phyloP scores from a whole-genome alignment of 2,113 vertebrate species.

The Aramus guarauna region DNA sequence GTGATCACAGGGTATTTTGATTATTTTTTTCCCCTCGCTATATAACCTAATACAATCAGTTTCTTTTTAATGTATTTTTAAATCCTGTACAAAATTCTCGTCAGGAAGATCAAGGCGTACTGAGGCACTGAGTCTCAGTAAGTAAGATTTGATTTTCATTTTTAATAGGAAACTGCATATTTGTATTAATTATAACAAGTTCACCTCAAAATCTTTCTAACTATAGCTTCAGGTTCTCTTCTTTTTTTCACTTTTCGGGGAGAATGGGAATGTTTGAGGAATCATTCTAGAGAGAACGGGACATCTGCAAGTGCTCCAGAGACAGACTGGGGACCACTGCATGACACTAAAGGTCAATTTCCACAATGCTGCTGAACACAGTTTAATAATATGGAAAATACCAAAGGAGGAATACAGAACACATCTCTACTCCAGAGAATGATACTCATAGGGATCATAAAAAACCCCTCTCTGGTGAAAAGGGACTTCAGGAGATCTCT shows the following conservation, averaged over 20 bases:
- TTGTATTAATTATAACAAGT: background rate
- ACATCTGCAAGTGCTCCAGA: background rate
- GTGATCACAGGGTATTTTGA: background rate
- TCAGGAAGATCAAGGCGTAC: background rate
- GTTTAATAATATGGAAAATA: background rate
- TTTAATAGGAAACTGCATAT: background rate
- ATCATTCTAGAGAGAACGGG: background rate
- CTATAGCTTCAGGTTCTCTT: background rate
- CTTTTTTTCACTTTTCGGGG: background rate
- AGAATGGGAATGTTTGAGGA: background rate
- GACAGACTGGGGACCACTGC: accelerated
- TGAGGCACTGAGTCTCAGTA: background rate
- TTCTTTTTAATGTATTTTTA: background rate
- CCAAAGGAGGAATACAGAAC: background rate
- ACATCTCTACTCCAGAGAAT: background rate
- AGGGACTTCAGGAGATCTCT: background rate
- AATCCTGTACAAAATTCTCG: background rate
- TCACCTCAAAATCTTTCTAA: background rate
- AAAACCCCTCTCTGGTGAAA: background rate
- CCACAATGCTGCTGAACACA: background rate
- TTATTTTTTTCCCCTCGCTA: accelerated
- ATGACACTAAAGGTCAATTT: background rate
- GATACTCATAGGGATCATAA: background rate
- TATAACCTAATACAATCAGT: background rate
- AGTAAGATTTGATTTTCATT: background rate